phyloP scores from a whole-genome alignment of 2,113 vertebrate species.

The Terrapene triunguis region DNA sequence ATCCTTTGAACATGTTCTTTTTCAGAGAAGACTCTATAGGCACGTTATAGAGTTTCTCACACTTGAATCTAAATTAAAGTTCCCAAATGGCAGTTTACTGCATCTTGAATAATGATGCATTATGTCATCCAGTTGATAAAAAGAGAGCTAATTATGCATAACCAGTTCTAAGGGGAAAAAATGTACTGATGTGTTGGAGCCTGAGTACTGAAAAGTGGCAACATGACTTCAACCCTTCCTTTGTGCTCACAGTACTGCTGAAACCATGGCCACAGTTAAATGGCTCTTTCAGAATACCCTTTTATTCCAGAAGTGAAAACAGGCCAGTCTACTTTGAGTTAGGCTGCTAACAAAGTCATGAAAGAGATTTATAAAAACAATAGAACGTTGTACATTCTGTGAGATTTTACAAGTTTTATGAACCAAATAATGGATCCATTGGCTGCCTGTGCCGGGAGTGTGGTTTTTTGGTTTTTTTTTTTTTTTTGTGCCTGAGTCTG shows the following conservation, averaged over 20 bases:
- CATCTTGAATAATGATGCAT: slow-evolving; percentile 47
- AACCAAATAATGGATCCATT: slow-evolving; percentile 78
- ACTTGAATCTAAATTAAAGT: slow-evolving; percentile 34
- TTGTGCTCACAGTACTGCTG: slow-evolving; percentile 70
- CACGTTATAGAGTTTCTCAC: neutral
- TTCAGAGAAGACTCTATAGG: neutral
- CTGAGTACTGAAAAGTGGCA: slow-evolving; percentile 14
- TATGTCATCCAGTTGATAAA: slow-evolving; percentile 69
- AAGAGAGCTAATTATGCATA: slow-evolving; percentile 75
- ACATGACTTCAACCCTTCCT: slow-evolving; percentile 59
- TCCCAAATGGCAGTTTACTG: slow-evolving; percentile 42
- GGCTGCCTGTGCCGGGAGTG: slow-evolving; percentile 64
- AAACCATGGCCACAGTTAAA: slow-evolving; percentile 84
- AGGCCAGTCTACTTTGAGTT: slow-evolving; percentile 76
- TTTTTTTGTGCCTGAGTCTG: slow-evolving; percentile 68
- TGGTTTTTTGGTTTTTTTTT: neutral
- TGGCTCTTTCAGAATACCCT: slow-evolving; percentile 77
- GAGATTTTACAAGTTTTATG: slow-evolving; percentile 80
- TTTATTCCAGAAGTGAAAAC: slow-evolving; percentile 78
- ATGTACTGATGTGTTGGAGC: slow-evolving; percentile 42
- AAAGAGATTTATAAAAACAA: slow-evolving; percentile 87
- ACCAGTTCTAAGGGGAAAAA: slow-evolving; percentile 29
- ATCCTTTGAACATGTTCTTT: neutral
- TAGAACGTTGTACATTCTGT: slow-evolving; percentile 80
- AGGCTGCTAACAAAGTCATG: slow-evolving; percentile 78